phyloP scores from a whole-genome alignment of 1,140 invertebrate genomes.

The Drosophila repleta region DNA sequence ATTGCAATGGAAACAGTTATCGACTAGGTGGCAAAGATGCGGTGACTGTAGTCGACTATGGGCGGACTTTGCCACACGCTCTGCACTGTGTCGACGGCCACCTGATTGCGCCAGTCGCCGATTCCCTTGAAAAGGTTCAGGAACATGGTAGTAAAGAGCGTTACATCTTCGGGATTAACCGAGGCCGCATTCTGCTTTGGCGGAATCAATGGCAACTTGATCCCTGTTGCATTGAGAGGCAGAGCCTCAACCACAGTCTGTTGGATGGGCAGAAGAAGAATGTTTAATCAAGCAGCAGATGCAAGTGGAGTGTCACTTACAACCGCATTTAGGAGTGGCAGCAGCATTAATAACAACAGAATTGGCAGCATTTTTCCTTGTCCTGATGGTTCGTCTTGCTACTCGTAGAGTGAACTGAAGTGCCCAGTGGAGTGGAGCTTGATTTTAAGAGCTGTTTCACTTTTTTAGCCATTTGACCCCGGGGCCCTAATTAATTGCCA shows the following conservation, averaged over 20 bases:
- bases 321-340: slow-evolving; percentile 8
- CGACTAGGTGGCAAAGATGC: slow-evolving; percentile 51
- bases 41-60: slow-evolving; percentile 58
- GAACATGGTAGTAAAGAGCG: slow-evolving; percentile 63
- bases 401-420: slow-evolving; percentile 31
- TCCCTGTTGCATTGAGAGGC: slow-evolving; percentile 24
- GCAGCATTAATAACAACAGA: slow-evolving; percentile 10
- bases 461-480: slow-evolving; percentile 42
- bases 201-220: slow-evolving; percentile 45
- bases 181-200: slow-evolving; percentile 34
- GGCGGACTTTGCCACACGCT: slow-evolving; percentile 72
- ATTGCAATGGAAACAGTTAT: no score
- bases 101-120: slow-evolving; percentile 59
- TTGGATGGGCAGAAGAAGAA: not conserved
- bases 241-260: slow-evolving; percentile 17
- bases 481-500: slow-evolving; percentile 60
- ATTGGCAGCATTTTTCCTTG: slow-evolving; percentile 9
- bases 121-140: slow-evolving; percentile 55
- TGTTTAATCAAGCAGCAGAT: not conserved
- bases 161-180: slow-evolving; percentile 57
- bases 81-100: slow-evolving; percentile 60
- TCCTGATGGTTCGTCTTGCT: slow-evolving; percentile 9
- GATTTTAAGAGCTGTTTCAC: slow-evolving; percentile 53
- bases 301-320: slow-evolving; percentile 27
- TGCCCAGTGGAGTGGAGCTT: not conserved